Percentiles rank a stretch among this genome's conserved stretches.
phyloP scores from a whole-genome alignment of 2,888 invertebrate species.

The Synergus gifuensis region DNA sequence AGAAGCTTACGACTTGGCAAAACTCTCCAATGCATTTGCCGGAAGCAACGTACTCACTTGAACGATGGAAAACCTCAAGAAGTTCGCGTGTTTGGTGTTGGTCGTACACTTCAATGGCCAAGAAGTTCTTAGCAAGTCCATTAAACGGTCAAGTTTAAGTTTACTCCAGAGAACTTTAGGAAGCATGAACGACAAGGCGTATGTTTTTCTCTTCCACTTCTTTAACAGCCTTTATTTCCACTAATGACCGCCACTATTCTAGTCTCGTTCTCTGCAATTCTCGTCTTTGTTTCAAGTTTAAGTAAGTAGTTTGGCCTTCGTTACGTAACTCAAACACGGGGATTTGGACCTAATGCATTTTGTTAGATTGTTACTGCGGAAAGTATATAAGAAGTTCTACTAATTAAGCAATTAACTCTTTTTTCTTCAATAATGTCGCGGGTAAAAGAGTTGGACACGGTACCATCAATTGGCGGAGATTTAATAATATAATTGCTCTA shows the following conservation, averaged over 20 bases:
- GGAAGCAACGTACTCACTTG: conserved; percentile 4
- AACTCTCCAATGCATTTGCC: neutral
- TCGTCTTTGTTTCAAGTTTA: conserved; percentile 5
- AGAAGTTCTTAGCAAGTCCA: conserved; percentile 29
- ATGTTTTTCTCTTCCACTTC: conserved; percentile 30
- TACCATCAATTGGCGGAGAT: neutral
- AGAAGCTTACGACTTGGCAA: conserved; percentile 32
- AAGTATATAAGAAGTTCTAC: neutral
- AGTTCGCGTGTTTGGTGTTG: conserved; percentile 4
- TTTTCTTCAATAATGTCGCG: neutral
- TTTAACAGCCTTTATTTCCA: conserved; percentile 18
- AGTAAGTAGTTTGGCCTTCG: conserved; percentile 28
- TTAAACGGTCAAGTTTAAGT: conserved; percentile 34
- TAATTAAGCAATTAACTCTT: conserved; percentile 9
- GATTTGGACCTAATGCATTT: conserved; percentile 32
- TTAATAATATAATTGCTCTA: neutral
- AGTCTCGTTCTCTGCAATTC: conserved; percentile 26
- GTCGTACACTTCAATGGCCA: neutral
- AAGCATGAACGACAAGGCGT: conserved; percentile 10
- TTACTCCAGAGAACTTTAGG: conserved; percentile 16
- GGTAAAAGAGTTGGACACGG: neutral
- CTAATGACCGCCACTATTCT: conserved; percentile 33
- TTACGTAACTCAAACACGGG: conserved; percentile 33
- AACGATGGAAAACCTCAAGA: conserved; percentile 38
- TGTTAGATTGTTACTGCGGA: neutral